phyloP scores from a whole-genome alignment of 2,113 vertebrate species.

The Petromus typicus region DNA sequence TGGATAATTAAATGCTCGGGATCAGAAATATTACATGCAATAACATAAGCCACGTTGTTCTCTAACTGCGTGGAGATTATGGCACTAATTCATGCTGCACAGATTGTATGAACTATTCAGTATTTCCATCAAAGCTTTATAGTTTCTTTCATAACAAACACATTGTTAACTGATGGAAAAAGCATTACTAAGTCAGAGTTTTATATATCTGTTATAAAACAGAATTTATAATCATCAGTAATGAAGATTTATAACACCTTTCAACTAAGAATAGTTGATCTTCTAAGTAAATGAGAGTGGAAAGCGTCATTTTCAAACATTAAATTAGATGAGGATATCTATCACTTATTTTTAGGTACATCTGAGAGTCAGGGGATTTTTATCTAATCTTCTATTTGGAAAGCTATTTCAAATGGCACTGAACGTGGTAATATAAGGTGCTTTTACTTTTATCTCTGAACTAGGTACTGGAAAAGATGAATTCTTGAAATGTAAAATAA shows the following conservation, averaged over 20 bases:
- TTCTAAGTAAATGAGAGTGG: conserved; percentile 51
- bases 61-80: conserved; percentile 63
- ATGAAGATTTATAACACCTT: conserved; percentile 22
- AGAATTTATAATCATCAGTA: conserved; percentile 56
- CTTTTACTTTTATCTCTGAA: conserved; percentile 54
- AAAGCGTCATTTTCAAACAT: conserved; percentile 54
- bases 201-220: conserved; percentile 62
- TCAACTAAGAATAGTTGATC: conserved; percentile 34
- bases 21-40: conserved; percentile 66
- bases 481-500: conserved; percentile 76
- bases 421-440: conserved; percentile 34
- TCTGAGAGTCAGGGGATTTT: conserved; percentile 44
- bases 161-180: conserved; percentile 61
- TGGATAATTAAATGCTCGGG: conserved; percentile 76
- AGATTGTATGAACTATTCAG: conserved; percentile 70
- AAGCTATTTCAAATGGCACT: conserved; percentile 51
- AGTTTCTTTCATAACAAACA: conserved; percentile 61
- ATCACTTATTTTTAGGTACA: conserved; percentile 53
- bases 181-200: background rate
- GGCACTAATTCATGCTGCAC: conserved; percentile 61
- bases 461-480: conserved; percentile 54
- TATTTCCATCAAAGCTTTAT: conserved; percentile 53
- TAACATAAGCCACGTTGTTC: conserved; percentile 66
- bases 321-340: conserved; percentile 61
- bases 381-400: conserved; percentile 52